A percentile compares a stretch with the other conserved stretches of the same genome.
These are phyloP conservation scores for Thysanoteuthis rhombus DNA, from an alignment of 2,888 invertebrate species.

Conservation along the genomic window DNA sequence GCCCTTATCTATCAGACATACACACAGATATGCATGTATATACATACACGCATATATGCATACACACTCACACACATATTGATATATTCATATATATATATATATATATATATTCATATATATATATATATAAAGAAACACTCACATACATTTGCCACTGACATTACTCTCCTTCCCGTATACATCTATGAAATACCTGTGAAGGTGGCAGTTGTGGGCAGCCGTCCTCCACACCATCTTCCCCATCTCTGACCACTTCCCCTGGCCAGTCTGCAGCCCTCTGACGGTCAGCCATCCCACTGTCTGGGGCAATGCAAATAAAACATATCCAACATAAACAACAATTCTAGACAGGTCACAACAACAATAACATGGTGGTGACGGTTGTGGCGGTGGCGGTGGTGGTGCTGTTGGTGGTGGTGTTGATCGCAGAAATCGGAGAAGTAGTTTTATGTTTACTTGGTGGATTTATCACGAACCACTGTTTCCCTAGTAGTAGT, in stretches of 20 bases:
- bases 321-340: neutral
- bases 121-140: neutral
- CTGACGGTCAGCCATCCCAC: neutral
- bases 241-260: neutral
- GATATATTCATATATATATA: neutral
- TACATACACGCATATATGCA: neutral
- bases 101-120: neutral
- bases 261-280: neutral
- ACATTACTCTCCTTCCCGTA: too few relatives aligned
- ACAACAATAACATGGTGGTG: neutral
- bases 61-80: neutral
- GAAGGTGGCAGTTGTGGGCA: neutral
- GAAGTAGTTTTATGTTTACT: neutral
- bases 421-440: neutral
- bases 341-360: neutral
- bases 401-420: neutral
- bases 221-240: neutral
- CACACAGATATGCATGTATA: neutral
- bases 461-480: neutral
- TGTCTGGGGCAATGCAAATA: neutral
- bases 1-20: too few relatives aligned
- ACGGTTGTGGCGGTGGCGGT: neutral
- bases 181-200: neutral
- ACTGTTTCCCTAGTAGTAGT: neutral
- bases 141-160: neutral